Evolutionary conservation across 2,888 invertebrate species (phyloP).

Genomic region (Podotricha telesiphe): DNA sequence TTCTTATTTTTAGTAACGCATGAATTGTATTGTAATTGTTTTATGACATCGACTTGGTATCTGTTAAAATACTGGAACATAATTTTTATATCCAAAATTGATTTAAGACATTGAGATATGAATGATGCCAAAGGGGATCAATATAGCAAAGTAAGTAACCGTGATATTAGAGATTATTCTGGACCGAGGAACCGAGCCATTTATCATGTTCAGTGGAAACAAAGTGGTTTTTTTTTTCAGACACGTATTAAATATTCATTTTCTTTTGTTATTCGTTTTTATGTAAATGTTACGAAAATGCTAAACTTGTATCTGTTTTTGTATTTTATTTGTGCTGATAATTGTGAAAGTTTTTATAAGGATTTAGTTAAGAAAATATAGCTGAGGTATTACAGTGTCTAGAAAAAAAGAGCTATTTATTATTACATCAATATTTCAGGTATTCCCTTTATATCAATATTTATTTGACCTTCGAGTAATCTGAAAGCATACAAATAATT

Average conservation of each 20-base stretch:
- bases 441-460: background rate
- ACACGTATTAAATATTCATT: background rate
- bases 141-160: slow-evolving; percentile 58
- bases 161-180: slow-evolving; percentile 71
- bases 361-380: background rate
- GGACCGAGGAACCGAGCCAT: slow-evolving; percentile 57
- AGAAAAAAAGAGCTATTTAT: background rate
- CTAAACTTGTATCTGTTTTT: background rate
- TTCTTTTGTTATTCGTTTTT: background rate
- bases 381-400: too few relatives aligned
- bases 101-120: background rate
- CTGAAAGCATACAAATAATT: background rate
- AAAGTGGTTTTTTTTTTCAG: slow-evolving; percentile 28
- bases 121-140: slow-evolving; percentile 33
- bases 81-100: background rate
- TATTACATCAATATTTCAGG: background rate
- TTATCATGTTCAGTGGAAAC: slow-evolving; percentile 52
- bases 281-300: background rate
- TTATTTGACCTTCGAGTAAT: background rate
- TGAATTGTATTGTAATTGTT: background rate
- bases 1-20: background rate
- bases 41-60: background rate
- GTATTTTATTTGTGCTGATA: background rate
- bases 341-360: background rate
- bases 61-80: background rate